Conservation (phyloP, 2,888 invertebrate genomes). For the Diarsia brunnea region DNA sequence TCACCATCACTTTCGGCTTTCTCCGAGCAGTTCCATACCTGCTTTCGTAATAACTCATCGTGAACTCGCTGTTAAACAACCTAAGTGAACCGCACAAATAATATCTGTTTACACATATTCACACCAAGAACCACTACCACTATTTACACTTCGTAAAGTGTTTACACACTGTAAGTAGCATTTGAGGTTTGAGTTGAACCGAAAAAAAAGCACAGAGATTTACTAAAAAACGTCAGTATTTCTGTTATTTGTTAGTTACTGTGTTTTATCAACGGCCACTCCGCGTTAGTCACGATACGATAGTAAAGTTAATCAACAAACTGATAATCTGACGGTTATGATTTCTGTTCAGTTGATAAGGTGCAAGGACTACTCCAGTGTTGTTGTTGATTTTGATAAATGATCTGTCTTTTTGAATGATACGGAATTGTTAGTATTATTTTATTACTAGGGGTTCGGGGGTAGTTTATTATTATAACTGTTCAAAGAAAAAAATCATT, state of each 20-base stretch:
- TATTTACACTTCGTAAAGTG: background rate
- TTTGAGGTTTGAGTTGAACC: background rate
- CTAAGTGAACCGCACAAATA: slow-evolving; percentile 6
- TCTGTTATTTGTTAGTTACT: slow-evolving; percentile 8
- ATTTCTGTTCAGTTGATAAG: slow-evolving; percentile 28
- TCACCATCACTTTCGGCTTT: slow-evolving; percentile 40
- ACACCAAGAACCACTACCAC: background rate
- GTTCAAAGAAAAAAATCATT: background rate
- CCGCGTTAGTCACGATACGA: slow-evolving; percentile 4
- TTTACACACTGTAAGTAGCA: background rate
- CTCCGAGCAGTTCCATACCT: slow-evolving; percentile 38
- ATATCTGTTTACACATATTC: slow-evolving; percentile 23
- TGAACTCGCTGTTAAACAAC: slow-evolving; percentile 1
- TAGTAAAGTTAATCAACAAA: slow-evolving; percentile 34
- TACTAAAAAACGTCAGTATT: background rate
- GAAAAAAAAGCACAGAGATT: background rate
- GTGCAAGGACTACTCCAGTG: slow-evolving; percentile 25
- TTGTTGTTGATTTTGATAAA: slow-evolving; percentile 10
- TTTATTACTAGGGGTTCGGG: background rate
- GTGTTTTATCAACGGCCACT: slow-evolving; percentile 13
- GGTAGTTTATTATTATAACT: background rate
- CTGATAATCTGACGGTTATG: slow-evolving; percentile 30
- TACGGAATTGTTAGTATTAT: background rate
- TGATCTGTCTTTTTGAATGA: background rate
- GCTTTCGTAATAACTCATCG: slow-evolving; percentile 45